phyloP scores from a whole-genome alignment of 1,140 invertebrate genomes.

The Drosophila melanogaster region Release_6_plus_ISO1_MT NT_033777.3:8698501-8699000 shows the following conservation, averaged over 20 bases:
- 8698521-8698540: conserved; percentile 2
- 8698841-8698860: neutral
- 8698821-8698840: neutral
- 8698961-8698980: neutral
- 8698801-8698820: neutral
- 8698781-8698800: neutral
- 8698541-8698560: neutral
- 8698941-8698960: neutral
- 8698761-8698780: too few relatives aligned
- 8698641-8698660: neutral
- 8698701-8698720: too few relatives aligned
- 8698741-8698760: too few relatives aligned
- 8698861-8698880: neutral
- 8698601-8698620: too few relatives aligned
- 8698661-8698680: neutral
- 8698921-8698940: conserved; percentile 6
- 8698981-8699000: neutral
- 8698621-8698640: too few relatives aligned
- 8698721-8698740: too few relatives aligned
- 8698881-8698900: neutral
- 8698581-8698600: neutral
- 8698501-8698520: neutral
- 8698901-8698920: conserved; percentile 6
- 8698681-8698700: neutral
- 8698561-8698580: neutral